Conservation (phyloP, 2,797 vertebrate genomes). For the Myotis findleyi region DNA sequence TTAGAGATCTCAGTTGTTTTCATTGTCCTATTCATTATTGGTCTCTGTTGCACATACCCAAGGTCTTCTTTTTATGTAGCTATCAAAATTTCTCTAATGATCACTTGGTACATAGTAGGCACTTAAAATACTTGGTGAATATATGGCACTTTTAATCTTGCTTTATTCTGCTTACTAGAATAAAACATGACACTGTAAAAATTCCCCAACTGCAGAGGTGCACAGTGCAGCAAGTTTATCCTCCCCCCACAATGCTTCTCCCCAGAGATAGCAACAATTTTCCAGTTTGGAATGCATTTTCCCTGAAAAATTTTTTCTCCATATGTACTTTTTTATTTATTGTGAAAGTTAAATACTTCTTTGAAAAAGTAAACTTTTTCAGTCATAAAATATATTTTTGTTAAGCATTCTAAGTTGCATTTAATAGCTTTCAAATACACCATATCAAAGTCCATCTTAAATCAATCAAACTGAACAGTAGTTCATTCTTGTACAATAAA, state of each 20-base stretch:
- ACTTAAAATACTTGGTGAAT: slow-evolving; percentile 66
- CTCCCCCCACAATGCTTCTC: neutral
- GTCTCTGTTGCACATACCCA: neutral
- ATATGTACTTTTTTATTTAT: slow-evolving; percentile 10
- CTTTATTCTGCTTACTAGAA: slow-evolving; percentile 48
- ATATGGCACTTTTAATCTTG: neutral
- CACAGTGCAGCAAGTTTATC: neutral
- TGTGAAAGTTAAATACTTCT: slow-evolving; percentile 39
- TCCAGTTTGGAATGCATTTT: neutral
- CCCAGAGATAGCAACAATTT: neutral
- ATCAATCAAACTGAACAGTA: slow-evolving; percentile 16
- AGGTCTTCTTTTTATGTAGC: slow-evolving; percentile 26
- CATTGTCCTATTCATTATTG: neutral
- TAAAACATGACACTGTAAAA: slow-evolving; percentile 31
- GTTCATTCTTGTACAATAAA: slow-evolving; percentile 87
- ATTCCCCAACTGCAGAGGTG: neutral
- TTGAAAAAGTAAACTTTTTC: slow-evolving; percentile 53
- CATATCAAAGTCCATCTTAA: slow-evolving; percentile 91
- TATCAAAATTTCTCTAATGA: slow-evolving; percentile 38
- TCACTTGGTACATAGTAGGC: neutral
- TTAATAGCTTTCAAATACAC: slow-evolving; percentile 93
- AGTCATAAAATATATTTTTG: slow-evolving; percentile 96
- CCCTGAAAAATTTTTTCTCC: neutral
- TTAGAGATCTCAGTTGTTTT: slow-evolving; percentile 3
- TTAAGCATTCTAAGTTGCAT: slow-evolving; percentile 95